Evolutionary conservation across 2,113 vertebrate species (phyloP), one percentile per base, ranked within the genome.

Genomic region (Willisornis vidua): DNA sequence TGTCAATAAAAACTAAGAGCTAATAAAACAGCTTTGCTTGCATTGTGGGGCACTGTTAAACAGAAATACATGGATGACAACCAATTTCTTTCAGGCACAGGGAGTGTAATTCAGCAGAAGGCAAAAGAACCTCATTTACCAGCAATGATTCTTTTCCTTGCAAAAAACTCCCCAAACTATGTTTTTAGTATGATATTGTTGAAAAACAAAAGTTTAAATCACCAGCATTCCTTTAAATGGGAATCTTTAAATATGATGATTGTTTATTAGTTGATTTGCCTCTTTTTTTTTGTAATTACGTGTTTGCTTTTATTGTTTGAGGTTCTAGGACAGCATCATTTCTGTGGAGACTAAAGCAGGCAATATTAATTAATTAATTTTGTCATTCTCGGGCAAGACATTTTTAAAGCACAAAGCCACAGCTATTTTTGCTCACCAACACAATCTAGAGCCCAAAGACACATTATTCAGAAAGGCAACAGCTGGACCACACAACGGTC

Each of bases 1-100:
- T n/a, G 83, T 94, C 93, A 94, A 89, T 93, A 92, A 96, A 97
- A 95, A 62, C 90, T 70, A 89, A 66, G 55, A 66, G 35, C 94
- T 73, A 86, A 93, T 97, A 96, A 97, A 98, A 81, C 63, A 77
- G 45, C 70, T 68, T 31, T 94, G 72, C 55, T 90, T 76, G 35
- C 74, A 75, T 93, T 72, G 87, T 48, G 35, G 59, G 76, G 72
- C 14, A 25, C 39, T 48, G 63, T 95, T 94, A 91, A 95, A 95
- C 73, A 68, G 70, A 91, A 96, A 75, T 62, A 68, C 41, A 79
- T 29, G 17, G 73, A 41, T 85, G 63, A 77, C 81, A 81, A 49
- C 29, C 41, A 81, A 72, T 80, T 78, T 95, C 57, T 95, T 94
- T 83, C 85, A 89, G 43, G 49, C 31, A 90, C 12, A 65, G 78